A percentile compares a stretch with the other conserved stretches of the same genome.
phyloP scores from a whole-genome alignment of 2,113 vertebrate genomes.

The Pteruthius melanotis region DNA sequence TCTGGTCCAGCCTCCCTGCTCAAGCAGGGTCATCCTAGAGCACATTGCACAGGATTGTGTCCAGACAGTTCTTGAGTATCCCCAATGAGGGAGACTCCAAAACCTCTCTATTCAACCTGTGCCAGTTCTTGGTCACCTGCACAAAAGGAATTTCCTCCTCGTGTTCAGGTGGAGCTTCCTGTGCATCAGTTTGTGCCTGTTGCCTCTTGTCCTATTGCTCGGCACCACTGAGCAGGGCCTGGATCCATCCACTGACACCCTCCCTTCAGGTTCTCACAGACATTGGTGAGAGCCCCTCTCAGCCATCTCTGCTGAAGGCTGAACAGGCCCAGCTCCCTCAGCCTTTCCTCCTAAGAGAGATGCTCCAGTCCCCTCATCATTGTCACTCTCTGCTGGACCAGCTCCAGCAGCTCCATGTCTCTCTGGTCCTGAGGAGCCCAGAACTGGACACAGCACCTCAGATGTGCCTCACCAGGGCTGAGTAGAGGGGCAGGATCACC shows the following conservation, averaged over 20 bases:
- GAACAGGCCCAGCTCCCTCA: background rate
- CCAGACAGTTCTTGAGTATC: background rate
- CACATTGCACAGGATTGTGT: background rate
- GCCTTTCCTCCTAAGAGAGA: background rate
- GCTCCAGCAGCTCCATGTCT: background rate
- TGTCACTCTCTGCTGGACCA: rapidly evolving
- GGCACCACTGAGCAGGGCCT: background rate
- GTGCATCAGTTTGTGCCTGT: rapidly evolving
- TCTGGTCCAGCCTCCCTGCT: background rate
- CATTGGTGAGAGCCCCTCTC: background rate
- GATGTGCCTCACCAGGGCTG: background rate
- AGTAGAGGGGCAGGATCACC: background rate
- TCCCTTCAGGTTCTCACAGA: background rate
- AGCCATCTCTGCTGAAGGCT: background rate
- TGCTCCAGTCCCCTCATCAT: rapidly evolving
- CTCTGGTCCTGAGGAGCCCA: background rate
- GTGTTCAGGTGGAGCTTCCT: background rate
- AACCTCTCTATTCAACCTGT: background rate
- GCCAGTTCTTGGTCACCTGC: background rate
- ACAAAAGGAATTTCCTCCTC: background rate
- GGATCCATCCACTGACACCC: background rate
- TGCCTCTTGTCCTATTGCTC: too few relatives aligned
- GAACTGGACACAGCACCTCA: background rate
- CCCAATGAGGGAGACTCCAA: background rate
- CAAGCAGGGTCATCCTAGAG: too few relatives aligned